These are phyloP conservation scores for Thamnaconus septentrionalis DNA, from an alignment of 2,113 vertebrate species.

Conservation along the genomic window DNA sequence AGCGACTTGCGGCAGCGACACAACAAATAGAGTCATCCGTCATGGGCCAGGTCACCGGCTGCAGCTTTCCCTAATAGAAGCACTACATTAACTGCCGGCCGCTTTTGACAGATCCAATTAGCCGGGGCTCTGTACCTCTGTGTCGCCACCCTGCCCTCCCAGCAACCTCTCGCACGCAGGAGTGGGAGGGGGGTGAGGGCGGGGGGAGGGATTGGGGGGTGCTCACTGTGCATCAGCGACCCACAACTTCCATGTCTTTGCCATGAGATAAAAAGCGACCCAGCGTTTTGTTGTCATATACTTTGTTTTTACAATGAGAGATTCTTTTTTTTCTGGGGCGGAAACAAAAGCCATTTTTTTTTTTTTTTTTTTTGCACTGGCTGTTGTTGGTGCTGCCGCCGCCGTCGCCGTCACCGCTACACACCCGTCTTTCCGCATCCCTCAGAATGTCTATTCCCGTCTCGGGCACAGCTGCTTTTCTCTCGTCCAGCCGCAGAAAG, in stretches of 20 bases:
- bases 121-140: constrained; percentile 38
- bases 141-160: constrained; percentile 31
- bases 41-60: constrained; percentile 50
- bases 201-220: too few species aligned
- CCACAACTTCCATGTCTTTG: too few species aligned
- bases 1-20: not conserved
- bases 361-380: too few species aligned
- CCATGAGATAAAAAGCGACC: too few species aligned
- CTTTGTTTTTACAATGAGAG: too few species aligned
- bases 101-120: constrained; percentile 71
- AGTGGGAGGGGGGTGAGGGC: too few species aligned
- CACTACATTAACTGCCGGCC: constrained; percentile 57
- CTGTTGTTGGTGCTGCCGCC: too few species aligned
- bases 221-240: too few species aligned
- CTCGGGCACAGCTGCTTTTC: constrained; percentile 45
- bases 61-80: constrained; percentile 61
- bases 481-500: constrained; percentile 55
- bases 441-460: constrained; percentile 64
- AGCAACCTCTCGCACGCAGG: constrained; percentile 3
- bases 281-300: too few species aligned
- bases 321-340: too few species aligned
- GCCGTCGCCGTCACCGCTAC: too few species aligned
- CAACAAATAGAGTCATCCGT: constrained; percentile 51
- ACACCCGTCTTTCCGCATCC: constrained; percentile 25
- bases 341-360: too few species aligned